Conservation (phyloP, 92 coral and sea anemone species). For the Paragorgia papillata region DNA sequence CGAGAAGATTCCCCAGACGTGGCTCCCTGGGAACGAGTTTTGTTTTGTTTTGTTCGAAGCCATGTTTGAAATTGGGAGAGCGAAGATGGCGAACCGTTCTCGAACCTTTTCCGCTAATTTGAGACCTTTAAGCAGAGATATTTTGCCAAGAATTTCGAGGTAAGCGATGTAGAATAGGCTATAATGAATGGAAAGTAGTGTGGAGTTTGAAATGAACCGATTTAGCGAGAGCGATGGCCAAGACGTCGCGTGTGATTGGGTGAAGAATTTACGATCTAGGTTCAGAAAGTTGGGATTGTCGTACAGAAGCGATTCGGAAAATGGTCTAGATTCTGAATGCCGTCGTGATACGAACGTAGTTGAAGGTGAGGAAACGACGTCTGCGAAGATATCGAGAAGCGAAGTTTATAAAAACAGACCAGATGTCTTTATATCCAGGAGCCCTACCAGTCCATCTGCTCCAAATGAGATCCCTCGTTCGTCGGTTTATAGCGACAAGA, state of each 20-base stretch:
- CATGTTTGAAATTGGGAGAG: no score
- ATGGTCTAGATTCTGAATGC: conserved; percentile 54
- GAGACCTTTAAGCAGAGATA: not conserved
- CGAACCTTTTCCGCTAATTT: not conserved
- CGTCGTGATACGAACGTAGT: conserved; percentile 44
- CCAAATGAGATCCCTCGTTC: not conserved
- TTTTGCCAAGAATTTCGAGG: not conserved
- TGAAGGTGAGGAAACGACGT: conserved; percentile 35
- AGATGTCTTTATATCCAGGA: not conserved
- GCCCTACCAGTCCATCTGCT: not conserved
- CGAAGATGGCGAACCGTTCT: not conserved
- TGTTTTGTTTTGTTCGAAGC: conserved; percentile 11
- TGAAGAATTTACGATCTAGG: conserved; percentile 35
- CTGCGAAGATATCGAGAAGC: not conserved
- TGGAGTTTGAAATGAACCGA: conserved; percentile 61
- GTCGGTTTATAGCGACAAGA: not conserved
- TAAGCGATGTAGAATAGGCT: not conserved
- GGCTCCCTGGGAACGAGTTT: conserved; percentile 24
- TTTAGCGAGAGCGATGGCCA: conserved; percentile 75
- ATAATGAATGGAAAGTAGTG: not conserved
- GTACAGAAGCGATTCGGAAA: not conserved
- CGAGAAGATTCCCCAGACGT: no score
- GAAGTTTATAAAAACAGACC: not conserved
- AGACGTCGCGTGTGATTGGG: conserved; percentile 74
- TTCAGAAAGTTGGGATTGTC: conserved; percentile 17